A percentile compares a stretch with the other conserved stretches of the same genome.
These are phyloP conservation scores for Metallyticus violacea DNA, from an alignment of 2,888 invertebrate species.

Conservation along the genomic window DNA sequence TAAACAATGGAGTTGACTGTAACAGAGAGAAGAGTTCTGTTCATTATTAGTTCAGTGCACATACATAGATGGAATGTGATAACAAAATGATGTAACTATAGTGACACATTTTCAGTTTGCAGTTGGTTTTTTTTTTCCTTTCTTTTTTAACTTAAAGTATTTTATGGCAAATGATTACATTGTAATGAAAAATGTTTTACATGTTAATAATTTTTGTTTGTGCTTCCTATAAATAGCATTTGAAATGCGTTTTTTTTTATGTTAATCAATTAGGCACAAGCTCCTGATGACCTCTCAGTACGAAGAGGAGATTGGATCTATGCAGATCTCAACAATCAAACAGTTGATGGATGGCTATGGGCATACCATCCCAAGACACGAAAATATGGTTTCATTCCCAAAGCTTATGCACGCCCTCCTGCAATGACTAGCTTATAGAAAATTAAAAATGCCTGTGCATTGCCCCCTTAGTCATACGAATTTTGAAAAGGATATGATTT, in stretches of 20 bases:
- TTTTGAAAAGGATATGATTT: not conserved
- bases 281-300: constrained; percentile 88
- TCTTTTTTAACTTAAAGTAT: too few relatives aligned
- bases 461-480: not conserved
- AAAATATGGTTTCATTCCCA: constrained; percentile 93
- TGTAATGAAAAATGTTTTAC: too few relatives aligned
- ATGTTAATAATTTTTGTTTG: too few relatives aligned
- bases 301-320: constrained; percentile 93
- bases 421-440: constrained; percentile 81
- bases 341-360: constrained; percentile 93
- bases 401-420: constrained; percentile 88
- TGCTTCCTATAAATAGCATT: not conserved
- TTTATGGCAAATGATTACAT: too few relatives aligned
- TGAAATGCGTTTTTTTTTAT: constrained; percentile 2
- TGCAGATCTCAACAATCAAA: constrained; percentile 89
- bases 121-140: too few relatives aligned
- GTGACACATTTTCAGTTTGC: too few relatives aligned
- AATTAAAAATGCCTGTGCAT: not conserved
- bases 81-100: too few relatives aligned
- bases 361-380: constrained; percentile 90
- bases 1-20: too few relatives aligned
- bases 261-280: constrained; percentile 65
- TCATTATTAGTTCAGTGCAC: too few relatives aligned
- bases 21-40: too few relatives aligned
- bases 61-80: too few relatives aligned